Conservation (phyloP, 2,113 vertebrate genomes). For the Calypte anna region DNA sequence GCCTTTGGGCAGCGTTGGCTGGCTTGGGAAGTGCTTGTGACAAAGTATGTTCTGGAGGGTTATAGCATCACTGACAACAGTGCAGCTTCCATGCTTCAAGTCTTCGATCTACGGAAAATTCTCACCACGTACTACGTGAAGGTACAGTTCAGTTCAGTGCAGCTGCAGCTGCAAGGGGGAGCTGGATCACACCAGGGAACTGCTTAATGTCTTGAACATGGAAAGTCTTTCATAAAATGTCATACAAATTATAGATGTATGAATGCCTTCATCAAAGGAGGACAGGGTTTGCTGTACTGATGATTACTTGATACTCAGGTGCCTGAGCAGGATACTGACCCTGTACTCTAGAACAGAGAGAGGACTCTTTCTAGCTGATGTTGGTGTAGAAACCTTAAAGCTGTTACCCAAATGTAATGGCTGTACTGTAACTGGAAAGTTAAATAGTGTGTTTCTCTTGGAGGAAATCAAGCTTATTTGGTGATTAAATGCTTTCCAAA, state of each 20-base stretch:
- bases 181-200: background rate
- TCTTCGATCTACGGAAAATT: slow-evolving; percentile 88
- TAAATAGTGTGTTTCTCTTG: background rate
- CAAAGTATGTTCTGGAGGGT: slow-evolving; percentile 89
- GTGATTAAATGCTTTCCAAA: background rate
- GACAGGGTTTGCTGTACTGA: background rate
- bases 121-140: slow-evolving; percentile 91
- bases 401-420: background rate
- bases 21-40: slow-evolving; percentile 90
- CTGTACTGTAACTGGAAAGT: background rate
- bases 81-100: slow-evolving; percentile 89
- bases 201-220: background rate
- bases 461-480: background rate
- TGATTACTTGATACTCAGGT: background rate
- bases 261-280: background rate
- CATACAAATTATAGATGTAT: background rate
- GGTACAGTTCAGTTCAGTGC: slow-evolving; percentile 48
- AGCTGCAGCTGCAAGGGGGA: accelerated
- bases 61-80: slow-evolving; percentile 91
- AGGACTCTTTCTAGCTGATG: background rate
- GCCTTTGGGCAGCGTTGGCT: slow-evolving; percentile 89
- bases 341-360: background rate
- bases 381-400: background rate
- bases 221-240: background rate
- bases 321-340: background rate